Evolutionary conservation across 2,888 invertebrate species (phyloP).

Genomic region (Nephrocerus scutellatus): DNA sequence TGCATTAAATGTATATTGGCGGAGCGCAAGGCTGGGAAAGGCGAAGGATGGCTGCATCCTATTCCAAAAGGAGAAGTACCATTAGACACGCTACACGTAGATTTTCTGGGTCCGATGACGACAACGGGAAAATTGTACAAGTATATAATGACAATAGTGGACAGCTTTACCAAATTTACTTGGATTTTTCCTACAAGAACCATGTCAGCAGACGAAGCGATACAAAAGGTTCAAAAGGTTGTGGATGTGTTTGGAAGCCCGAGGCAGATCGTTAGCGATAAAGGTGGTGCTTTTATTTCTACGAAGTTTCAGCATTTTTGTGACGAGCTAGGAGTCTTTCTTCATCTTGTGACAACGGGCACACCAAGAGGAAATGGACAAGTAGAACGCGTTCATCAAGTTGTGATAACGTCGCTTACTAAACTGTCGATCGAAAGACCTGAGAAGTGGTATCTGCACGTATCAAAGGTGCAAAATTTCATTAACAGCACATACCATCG

Average conservation of each 20-base stretch:
- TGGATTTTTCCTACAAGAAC: too few relatives aligned
- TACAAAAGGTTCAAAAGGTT: conserved; percentile 21
- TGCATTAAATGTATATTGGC: conserved; percentile 17
- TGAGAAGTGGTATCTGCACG: conserved; percentile 4
- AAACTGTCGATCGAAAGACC: background rate
- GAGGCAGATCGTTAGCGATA: conserved; percentile 30
- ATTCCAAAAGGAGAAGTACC: conserved; percentile 33
- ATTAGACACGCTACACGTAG: conserved; percentile 2
- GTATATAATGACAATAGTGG: too few relatives aligned
- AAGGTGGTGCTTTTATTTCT: conserved; percentile 36
- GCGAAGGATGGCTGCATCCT: conserved; percentile 32
- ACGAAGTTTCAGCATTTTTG: conserved; percentile 35
- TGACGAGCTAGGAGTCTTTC: conserved; percentile 29
- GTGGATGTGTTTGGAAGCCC: conserved; percentile 36
- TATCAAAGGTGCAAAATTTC: background rate
- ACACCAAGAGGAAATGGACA: conserved; percentile 38
- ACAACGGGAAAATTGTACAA: too few relatives aligned
- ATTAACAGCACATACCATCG: conserved; percentile 8
- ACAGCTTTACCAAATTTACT: too few relatives aligned
- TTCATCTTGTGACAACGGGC: conserved; percentile 24
- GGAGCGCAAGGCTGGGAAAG: conserved; percentile 30
- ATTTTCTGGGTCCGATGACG: too few relatives aligned
- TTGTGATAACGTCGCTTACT: conserved; percentile 22
- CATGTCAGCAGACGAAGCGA: too few relatives aligned
- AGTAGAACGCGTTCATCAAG: conserved; percentile 32